Percentiles rank a stretch among this genome's conserved stretches.
Conservation (phyloP, 2,113 vertebrate genomes). For the Anguilla rostrata region DNA sequence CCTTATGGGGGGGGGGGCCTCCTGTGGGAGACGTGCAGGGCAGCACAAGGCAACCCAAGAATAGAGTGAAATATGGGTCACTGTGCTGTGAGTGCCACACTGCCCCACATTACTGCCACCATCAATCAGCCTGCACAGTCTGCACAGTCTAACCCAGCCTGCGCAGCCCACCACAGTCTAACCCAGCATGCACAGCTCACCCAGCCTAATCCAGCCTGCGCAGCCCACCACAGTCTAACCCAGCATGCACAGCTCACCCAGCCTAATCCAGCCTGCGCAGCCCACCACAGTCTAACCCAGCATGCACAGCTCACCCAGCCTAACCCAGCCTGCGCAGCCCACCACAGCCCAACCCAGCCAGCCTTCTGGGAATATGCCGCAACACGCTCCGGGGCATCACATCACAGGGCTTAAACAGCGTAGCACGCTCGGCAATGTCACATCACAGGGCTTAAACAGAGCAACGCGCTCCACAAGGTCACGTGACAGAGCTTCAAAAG, state of each 20-base stretch:
- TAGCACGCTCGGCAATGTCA: constrained; percentile 9
- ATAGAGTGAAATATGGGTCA: constrained; percentile 22
- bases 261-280: no score
- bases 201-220: no score
- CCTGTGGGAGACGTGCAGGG: constrained; percentile 15
- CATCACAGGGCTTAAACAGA: constrained; percentile 14
- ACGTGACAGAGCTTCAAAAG: neutral
- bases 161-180: no score
- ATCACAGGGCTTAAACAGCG: no score
- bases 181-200: no score
- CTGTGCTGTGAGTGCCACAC: constrained; percentile 20
- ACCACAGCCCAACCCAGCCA: neutral
- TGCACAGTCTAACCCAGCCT: no score
- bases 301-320: no score
- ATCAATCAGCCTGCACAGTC: neutral
- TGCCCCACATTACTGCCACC: constrained; percentile 17
- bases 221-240: no score
- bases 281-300: no score
- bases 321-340: no score
- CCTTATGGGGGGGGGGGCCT: neutral
- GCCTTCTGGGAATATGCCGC: neutral
- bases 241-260: no score
- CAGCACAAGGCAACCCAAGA: constrained; percentile 23
- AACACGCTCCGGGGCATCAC: neutral
- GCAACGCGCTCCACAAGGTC: neutral